Percentiles rank a stretch among this genome's conserved stretches.
Conservation (phyloP, 2,888 invertebrate genomes). For the Caenorhabditis panamensis region DNA sequence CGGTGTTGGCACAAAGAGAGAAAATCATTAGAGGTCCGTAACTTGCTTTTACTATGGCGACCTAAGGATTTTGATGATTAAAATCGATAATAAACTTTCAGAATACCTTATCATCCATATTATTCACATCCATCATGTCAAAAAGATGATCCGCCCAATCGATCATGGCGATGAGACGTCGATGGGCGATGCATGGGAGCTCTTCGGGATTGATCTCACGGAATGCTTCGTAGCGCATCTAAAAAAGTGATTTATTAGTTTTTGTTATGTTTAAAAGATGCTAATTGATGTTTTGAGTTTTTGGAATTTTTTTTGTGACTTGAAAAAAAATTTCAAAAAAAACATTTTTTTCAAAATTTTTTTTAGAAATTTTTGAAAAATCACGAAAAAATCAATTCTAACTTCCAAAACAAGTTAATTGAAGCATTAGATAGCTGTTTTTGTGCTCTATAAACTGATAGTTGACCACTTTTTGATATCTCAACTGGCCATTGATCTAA, state of each 20-base stretch:
- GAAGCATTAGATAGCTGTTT: too few relatives aligned
- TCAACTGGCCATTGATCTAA: too few relatives aligned
- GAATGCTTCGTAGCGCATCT: conserved; percentile 80
- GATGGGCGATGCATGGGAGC: conserved; percentile 76
- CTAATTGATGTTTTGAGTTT: background rate
- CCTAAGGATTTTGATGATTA: conserved; percentile 56
- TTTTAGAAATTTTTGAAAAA: too few relatives aligned
- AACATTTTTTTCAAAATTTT: too few relatives aligned
- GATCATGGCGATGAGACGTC: conserved; percentile 77
- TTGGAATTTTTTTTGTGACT: background rate
- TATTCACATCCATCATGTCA: conserved; percentile 79
- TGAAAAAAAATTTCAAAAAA: too few relatives aligned
- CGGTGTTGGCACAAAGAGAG: conserved; percentile 61
- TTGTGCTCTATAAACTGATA: too few relatives aligned
- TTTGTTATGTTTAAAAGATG: background rate
- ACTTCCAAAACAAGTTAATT: too few relatives aligned
- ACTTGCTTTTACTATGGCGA: conserved; percentile 76
- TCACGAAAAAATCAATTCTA: too few relatives aligned
- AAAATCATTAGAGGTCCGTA: conserved; percentile 79
- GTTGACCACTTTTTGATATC: too few relatives aligned
- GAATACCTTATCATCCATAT: conserved; percentile 76
- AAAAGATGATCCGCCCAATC: conserved; percentile 80
- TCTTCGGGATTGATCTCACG: conserved; percentile 74
- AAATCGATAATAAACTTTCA: background rate
- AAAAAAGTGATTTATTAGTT: conserved; percentile 33